A percentile compares a stretch with the other conserved stretches of the same genome.
Conservation (phyloP, 35 echinoderm and acorn worm genomes). For the Lytechinus pictus region DNA sequence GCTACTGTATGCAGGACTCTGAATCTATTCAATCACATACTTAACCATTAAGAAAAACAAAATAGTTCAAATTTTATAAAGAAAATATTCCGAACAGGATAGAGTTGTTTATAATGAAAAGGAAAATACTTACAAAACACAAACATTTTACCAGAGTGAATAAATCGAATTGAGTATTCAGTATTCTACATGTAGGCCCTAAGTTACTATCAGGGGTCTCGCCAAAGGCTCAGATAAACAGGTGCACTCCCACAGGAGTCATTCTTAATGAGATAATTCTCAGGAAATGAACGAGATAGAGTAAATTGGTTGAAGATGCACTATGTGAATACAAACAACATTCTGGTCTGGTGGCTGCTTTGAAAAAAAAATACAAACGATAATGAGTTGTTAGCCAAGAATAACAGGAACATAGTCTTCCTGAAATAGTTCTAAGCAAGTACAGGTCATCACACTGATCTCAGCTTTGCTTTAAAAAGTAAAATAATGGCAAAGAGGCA, state of each 20-base stretch:
- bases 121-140: background rate
- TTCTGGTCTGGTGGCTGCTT: background rate
- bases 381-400: background rate
- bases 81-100: background rate
- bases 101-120: background rate
- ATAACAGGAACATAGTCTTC: background rate
- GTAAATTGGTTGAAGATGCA: background rate
- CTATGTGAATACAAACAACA: background rate
- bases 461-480: background rate
- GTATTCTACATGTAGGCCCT: background rate
- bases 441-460: background rate
- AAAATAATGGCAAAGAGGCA: background rate
- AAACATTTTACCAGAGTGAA: background rate
- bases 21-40: background rate
- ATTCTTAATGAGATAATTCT: constrained; percentile 6
- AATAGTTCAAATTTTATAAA: background rate
- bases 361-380: background rate
- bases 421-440: background rate
- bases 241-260: background rate
- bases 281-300: background rate
- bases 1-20: background rate
- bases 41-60: background rate
- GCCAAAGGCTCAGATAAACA: background rate
- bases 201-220: background rate
- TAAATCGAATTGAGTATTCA: background rate